Evolutionary conservation across 2,113 vertebrate genomes (phyloP).

Genomic region (Coreoperca whiteheadi): DNA sequence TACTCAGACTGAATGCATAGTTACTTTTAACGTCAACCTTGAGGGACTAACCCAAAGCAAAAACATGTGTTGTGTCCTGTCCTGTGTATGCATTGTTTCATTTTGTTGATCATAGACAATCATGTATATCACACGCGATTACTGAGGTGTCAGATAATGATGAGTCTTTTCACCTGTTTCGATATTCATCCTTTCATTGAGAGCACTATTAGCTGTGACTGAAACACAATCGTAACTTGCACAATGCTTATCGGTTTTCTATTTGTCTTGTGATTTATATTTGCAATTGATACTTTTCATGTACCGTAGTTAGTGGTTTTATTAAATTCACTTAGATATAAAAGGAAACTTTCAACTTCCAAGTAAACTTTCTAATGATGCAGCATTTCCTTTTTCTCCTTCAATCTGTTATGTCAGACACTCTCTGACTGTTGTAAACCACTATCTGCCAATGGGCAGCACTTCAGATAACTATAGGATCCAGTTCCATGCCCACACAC

Average conservation of each 20-base stretch:
- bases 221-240: background rate
- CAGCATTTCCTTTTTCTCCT: background rate
- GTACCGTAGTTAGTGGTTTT: background rate
- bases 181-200: too few species aligned
- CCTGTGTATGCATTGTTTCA: too few species aligned
- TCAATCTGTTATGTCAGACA: slow-evolving; percentile 40
- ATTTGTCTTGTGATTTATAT: background rate
- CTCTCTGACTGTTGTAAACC: background rate
- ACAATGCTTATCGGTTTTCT: background rate
- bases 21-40: background rate
- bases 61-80: too few species aligned
- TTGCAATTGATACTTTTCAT: background rate
- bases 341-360: background rate
- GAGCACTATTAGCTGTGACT: too few species aligned
- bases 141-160: too few species aligned
- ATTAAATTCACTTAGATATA: background rate
- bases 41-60: background rate
- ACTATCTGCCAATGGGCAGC: background rate
- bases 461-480: slow-evolving; percentile 47
- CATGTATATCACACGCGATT: too few species aligned
- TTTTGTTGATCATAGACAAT: too few species aligned
- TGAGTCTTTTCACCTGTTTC: too few species aligned
- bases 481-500: background rate
- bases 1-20: background rate
- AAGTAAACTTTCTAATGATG: background rate